Evolutionary conservation across 2,888 invertebrate species (phyloP), one percentile per base, ranked within the genome.

Genomic region (Branchellion lobata): DNA sequence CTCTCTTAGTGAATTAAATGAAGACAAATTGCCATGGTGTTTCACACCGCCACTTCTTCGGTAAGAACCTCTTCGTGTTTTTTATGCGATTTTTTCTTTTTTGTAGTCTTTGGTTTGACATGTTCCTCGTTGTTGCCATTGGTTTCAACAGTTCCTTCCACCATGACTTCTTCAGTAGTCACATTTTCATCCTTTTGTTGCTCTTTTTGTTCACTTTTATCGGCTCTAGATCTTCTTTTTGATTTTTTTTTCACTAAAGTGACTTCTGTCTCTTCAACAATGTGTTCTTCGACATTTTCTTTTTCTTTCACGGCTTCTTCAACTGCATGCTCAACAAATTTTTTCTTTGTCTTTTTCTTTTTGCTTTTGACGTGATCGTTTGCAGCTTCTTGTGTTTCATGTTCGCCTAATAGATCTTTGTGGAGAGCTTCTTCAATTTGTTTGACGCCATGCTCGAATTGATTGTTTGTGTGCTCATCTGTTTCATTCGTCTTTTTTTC

Each of bases 41-140:
- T 57, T 57, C 61, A 57, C 5, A 57, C 61, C 21, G 61, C 21
- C 5, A 57, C 61, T 57, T 57, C 61, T 57, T 57, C 61, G 5
- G 3, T 24, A 8, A 24, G 5, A 57, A 57, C 24, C 5, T 57
- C 61, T 57, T n/a, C 24, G 40, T 40, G 5, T 24, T 8, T 57
- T n/a, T 57, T 57, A n/a, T 18, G 61, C 3, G 61, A 57, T n/a
- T 57, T 57, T n/a, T 24, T 57, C 8, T n/a, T 57, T 57, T 57
- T 57, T 57, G 14, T n/a, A 14, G 21, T 24, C 21, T 57, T 57
- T 18, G 5, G 21, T 57, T 57, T 57, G 21, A 14, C 47, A 47
- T 18, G 8, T 47, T 47, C 47, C 24, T 57, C 61, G 3, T 24
- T 57, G 21, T 57, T n/a, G 8, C 21, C 40, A 40, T 40, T 40